Conservation (phyloP, 2,113 vertebrate genomes). For the Dolichotis patagonum region DNA sequence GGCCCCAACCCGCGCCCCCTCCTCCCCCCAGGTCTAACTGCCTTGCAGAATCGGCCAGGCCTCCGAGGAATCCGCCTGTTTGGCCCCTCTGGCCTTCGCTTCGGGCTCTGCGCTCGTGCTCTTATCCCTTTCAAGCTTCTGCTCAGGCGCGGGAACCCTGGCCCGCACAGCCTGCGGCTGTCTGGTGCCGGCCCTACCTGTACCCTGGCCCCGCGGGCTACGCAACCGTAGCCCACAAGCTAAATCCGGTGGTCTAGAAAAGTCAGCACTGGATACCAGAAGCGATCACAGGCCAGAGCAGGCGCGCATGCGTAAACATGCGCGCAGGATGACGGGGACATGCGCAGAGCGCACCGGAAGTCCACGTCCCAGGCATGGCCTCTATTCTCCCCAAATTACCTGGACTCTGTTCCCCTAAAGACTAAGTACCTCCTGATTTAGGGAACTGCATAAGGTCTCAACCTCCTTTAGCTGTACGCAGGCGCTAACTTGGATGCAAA, state of each 20-base stretch:
- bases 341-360: background rate
- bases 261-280: background rate
- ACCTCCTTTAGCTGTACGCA: background rate
- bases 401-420: background rate
- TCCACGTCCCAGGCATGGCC: rapidly evolving
- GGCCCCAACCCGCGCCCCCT: too few species aligned
- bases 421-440: background rate
- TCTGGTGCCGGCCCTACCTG: background rate
- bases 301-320: constrained; percentile 52
- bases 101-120: background rate
- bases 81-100: background rate
- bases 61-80: background rate
- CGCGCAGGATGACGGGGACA: background rate
- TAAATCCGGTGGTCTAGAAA: too few species aligned
- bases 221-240: rapidly evolving
- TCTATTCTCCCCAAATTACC: background rate
- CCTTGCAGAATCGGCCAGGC: background rate
- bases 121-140: background rate
- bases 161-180: background rate
- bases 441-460: background rate
- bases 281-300: background rate
- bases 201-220: background rate
- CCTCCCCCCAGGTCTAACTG: too few species aligned
- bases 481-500: background rate
- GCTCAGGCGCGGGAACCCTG: background rate